These are phyloP conservation scores for Xenopus laevis DNA, from an alignment of 2,113 vertebrate species.

Conservation along the genomic window DNA sequence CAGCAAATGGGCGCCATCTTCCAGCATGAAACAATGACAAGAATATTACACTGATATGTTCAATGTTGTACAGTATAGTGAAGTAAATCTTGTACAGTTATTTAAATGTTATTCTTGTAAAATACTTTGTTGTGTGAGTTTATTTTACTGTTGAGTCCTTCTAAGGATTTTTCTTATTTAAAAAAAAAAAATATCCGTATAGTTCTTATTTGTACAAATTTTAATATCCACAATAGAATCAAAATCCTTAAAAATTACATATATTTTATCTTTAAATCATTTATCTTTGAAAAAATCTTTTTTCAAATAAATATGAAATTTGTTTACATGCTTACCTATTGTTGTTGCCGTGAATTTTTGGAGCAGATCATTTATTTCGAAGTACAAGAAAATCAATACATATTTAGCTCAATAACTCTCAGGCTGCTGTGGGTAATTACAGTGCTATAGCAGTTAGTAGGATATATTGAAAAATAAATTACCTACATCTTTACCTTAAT, in stretches of 20 bases:
- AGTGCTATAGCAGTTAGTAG: too few species aligned
- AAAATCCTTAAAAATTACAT: neutral
- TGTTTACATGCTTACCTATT: too few species aligned
- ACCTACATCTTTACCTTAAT: too few species aligned
- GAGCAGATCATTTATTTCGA: too few species aligned
- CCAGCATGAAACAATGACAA: too few species aligned
- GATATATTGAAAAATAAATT: too few species aligned
- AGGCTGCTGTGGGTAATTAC: neutral
- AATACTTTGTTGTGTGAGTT: slow-evolving; percentile 5
- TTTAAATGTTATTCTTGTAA: slow-evolving; percentile 25
- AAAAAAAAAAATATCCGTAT: neutral
- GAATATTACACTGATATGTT: neutral
- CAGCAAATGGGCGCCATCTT: too few species aligned
- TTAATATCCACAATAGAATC: too few species aligned
- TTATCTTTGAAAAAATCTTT: neutral
- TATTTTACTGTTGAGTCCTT: neutral
- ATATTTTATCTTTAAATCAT: neutral
- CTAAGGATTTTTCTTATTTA: neutral
- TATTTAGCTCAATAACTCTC: neutral
- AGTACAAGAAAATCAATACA: neutral
- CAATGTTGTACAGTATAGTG: slow-evolving; percentile 14
- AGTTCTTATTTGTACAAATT: neutral
- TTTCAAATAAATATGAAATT: too few species aligned
- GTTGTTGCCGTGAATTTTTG: too few species aligned
- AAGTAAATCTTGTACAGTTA: slow-evolving; percentile 19